phyloP scores from a whole-genome alignment of 2,888 invertebrate species.

The Yponomeuta cagnagella region DNA sequence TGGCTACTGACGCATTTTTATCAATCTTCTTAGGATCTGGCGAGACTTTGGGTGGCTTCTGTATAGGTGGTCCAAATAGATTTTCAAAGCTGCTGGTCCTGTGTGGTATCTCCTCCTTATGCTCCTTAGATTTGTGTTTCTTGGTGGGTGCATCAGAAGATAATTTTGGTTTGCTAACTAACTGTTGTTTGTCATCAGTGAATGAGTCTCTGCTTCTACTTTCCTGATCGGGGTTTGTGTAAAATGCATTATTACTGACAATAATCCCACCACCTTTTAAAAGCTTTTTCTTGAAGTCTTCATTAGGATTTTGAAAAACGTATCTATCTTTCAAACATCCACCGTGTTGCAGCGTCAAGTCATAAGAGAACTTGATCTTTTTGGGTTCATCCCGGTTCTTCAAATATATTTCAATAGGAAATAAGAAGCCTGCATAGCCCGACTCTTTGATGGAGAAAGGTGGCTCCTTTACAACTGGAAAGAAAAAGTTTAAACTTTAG shows the following conservation, averaged over 20 bases:
- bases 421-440: slow-evolving; percentile 95
- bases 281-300: slow-evolving; percentile 91
- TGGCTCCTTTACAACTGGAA: slow-evolving; percentile 91
- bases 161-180: slow-evolving; percentile 83
- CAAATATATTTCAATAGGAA: slow-evolving; percentile 92
- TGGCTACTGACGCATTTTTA: slow-evolving; percentile 41
- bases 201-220: slow-evolving; percentile 75
- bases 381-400: slow-evolving; percentile 94
- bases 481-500: slow-evolving; percentile 21
- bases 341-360: slow-evolving; percentile 86
- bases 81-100: slow-evolving; percentile 82
- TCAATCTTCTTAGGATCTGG: slow-evolving; percentile 78
- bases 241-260: slow-evolving; percentile 60
- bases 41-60: slow-evolving; percentile 82
- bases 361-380: slow-evolving; percentile 88
- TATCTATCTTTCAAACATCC: slow-evolving; percentile 88
- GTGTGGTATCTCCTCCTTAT: slow-evolving; percentile 71
- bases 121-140: slow-evolving; percentile 77
- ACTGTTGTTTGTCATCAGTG: slow-evolving; percentile 74
- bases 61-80: slow-evolving; percentile 89
- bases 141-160: slow-evolving; percentile 71
- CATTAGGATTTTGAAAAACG: slow-evolving; percentile 89
- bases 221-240: slow-evolving; percentile 70
- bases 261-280: slow-evolving; percentile 89
- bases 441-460: slow-evolving; percentile 93